phyloP scores from a whole-genome alignment of 2,888 invertebrate species.

The Calliopum simillimum region DNA sequence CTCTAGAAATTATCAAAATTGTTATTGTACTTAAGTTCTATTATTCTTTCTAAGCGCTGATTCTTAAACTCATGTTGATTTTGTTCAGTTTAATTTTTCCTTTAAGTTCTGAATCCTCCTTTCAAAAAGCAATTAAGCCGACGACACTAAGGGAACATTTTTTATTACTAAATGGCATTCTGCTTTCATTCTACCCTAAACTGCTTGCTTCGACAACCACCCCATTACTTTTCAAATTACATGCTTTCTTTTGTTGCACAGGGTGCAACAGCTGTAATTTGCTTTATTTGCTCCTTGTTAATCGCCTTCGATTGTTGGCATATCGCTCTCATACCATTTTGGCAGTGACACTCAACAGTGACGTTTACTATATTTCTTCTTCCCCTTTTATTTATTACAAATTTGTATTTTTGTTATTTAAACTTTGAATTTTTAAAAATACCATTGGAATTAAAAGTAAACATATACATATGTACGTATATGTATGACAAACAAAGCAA shows the following conservation, averaged over 20 bases:
- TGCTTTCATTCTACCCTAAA: no score
- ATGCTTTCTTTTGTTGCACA: not conserved
- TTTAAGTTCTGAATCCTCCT: no score
- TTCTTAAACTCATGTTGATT: no score
- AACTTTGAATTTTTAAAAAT: not conserved
- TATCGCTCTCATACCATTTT: slow-evolving; percentile 1
- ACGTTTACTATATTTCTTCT: not conserved
- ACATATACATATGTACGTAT: no score
- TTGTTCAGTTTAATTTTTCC: no score
- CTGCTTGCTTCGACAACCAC: not conserved
- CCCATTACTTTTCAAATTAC: no score
- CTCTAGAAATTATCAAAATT: no score
- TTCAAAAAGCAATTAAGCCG: no score
- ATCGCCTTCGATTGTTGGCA: slow-evolving; percentile 37
- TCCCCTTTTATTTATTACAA: not conserved
- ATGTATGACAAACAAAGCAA: not conserved
- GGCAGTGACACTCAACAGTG: not conserved
- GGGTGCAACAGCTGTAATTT: slow-evolving; percentile 35
- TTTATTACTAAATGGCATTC: no score
- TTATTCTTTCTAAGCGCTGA: no score
- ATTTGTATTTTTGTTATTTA: slow-evolving; percentile 6
- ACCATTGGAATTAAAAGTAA: slow-evolving; percentile 6
- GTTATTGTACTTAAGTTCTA: no score
- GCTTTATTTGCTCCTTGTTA: slow-evolving; percentile 35
- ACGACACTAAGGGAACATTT: no score